phyloP scores from a whole-genome alignment of 2,113 vertebrate genomes.

The Eira barbara region DNA sequence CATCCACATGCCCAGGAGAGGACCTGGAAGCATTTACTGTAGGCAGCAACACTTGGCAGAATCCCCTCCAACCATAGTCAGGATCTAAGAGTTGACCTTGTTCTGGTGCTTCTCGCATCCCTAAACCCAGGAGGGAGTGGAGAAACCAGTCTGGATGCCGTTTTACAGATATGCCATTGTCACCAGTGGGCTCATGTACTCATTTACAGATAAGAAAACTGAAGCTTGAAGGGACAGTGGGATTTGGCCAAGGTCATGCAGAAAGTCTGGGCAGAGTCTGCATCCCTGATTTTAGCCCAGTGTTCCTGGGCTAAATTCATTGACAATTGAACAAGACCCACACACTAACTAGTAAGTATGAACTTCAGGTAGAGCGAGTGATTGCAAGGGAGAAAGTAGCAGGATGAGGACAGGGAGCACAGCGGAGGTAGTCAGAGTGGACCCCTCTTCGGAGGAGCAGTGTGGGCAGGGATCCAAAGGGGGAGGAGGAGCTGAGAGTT shows the following conservation, averaged over 20 bases:
- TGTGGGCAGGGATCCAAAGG: background rate
- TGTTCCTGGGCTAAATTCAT: background rate
- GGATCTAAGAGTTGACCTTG: background rate
- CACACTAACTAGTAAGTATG: rapidly evolving
- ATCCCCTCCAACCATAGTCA: rapidly evolving
- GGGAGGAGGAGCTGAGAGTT: background rate
- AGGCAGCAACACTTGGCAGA: background rate
- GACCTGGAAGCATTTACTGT: rapidly evolving
- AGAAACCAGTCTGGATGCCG: rapidly evolving
- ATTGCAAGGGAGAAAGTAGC: no score
- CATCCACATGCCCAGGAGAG: background rate
- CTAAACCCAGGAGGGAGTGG: background rate
- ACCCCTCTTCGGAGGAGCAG: rapidly evolving
- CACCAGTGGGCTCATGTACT: background rate
- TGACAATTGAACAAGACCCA: background rate
- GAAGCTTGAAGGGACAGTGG: background rate
- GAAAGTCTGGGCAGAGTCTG: background rate
- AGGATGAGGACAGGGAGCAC: rapidly evolving
- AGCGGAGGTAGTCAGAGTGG: rapidly evolving
- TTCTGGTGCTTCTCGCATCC: rapidly evolving
- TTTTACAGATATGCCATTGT: rapidly evolving
- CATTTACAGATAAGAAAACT: background rate
- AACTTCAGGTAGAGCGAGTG: background rate
- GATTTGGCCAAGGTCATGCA: background rate
- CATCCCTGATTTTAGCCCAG: no score